Evolutionary conservation across 2,113 vertebrate species (phyloP).

Genomic region (Gavia stellata): DNA sequence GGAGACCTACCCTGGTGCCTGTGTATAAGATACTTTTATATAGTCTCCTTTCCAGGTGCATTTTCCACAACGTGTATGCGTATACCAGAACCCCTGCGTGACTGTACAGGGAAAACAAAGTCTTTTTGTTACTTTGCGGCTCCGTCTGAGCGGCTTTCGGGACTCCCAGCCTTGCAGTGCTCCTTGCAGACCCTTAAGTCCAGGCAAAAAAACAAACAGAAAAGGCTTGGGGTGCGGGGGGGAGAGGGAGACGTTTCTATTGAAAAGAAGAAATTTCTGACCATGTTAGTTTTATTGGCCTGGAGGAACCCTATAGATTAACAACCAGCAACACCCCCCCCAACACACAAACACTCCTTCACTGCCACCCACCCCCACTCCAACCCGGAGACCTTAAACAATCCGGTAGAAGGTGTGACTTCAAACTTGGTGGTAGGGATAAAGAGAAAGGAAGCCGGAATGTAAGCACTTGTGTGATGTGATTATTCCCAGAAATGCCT

Average conservation of each 20-base stretch:
- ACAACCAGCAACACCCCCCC: neutral
- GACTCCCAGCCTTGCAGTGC: neutral
- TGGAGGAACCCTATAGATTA: constrained; percentile 59
- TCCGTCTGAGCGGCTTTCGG: neutral
- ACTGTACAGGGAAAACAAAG: neutral
- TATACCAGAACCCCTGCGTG: neutral
- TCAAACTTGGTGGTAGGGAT: constrained; percentile 68
- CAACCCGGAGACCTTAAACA: constrained; percentile 47
- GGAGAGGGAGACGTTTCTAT: neutral
- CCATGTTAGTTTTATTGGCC: constrained; percentile 54
- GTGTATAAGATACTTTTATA: neutral
- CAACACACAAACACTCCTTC: neutral
- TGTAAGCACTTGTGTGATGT: constrained; percentile 92
- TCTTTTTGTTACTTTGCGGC: constrained; percentile 21
- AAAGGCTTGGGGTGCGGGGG: neutral
- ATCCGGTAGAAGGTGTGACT: constrained; percentile 75
- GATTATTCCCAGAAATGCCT: constrained; percentile 97
- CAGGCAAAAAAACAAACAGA: constrained; percentile 18
- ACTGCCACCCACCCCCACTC: constrained; percentile 31
- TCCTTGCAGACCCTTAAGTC: neutral
- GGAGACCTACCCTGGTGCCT: neutral
- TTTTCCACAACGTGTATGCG: neutral
- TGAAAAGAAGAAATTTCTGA: constrained; percentile 33
- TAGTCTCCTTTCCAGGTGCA: neutral
- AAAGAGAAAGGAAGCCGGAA: constrained; percentile 82